Evolutionary conservation across 2,113 vertebrate species (phyloP).

Genomic region (Sigmodon hispidus): DNA sequence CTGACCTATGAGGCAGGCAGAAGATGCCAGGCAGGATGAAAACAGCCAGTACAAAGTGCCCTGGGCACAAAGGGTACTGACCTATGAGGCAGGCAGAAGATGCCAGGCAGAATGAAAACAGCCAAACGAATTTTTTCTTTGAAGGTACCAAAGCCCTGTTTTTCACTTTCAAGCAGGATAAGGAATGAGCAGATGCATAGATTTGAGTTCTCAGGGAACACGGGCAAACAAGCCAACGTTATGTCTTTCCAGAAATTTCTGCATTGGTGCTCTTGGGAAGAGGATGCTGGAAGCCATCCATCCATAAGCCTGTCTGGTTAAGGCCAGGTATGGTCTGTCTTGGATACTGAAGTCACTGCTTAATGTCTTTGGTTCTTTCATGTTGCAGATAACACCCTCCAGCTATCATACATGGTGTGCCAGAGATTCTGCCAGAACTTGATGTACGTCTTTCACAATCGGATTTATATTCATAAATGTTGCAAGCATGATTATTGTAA

Average conservation of each 20-base stretch:
- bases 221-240: background rate
- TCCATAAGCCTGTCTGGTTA: background rate
- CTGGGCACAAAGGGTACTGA: background rate
- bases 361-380: background rate
- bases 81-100: background rate
- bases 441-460: background rate
- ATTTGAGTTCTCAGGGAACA: no score
- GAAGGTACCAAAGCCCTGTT: background rate
- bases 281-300: background rate
- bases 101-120: background rate
- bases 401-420: conserved; percentile 57
- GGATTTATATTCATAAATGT: conserved; percentile 50
- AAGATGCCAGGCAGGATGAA: background rate
- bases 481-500: conserved; percentile 60
- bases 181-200: background rate
- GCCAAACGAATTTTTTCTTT: background rate
- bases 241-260: background rate
- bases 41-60: background rate
- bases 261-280: background rate
- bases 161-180: background rate
- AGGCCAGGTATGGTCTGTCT: background rate
- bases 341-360: background rate
- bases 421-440: conserved; percentile 65
- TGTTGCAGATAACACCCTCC: background rate
- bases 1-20: background rate